Conservation (phyloP, 2,888 invertebrate genomes). For the Acronicta leporina region DNA sequence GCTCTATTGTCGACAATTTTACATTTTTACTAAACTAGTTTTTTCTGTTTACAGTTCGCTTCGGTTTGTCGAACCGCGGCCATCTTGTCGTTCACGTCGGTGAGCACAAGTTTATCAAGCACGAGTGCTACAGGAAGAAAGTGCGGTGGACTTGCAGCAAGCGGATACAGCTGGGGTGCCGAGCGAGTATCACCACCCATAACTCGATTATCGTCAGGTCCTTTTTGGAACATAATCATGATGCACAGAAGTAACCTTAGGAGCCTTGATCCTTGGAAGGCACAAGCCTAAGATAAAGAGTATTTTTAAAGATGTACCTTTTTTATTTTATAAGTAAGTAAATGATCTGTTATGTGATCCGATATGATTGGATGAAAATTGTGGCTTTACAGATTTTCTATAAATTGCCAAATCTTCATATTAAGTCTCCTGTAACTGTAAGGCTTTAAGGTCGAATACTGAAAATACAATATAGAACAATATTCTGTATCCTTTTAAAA, state of each 20-base stretch:
- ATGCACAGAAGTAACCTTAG: conserved; percentile 21
- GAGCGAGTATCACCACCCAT: conserved; percentile 76
- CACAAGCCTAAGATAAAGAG: neutral
- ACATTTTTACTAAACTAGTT: conserved; percentile 20
- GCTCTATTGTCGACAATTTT: no score
- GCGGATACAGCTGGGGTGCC: conserved; percentile 75
- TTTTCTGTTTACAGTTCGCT: conserved; percentile 70
- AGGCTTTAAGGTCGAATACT: no score
- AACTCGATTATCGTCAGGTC: conserved; percentile 73
- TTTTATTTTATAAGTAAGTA: neutral
- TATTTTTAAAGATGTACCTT: conserved; percentile 1
- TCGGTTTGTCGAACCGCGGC: conserved; percentile 79
- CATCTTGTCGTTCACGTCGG: conserved; percentile 76
- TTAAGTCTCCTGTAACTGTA: no score
- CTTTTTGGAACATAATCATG: conserved; percentile 76
- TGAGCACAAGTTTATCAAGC: conserved; percentile 80
- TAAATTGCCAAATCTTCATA: no score
- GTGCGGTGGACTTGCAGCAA: conserved; percentile 83
- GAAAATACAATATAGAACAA: no score
- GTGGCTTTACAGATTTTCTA: no score
- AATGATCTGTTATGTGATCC: neutral
- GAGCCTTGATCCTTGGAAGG: neutral
- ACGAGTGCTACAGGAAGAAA: conserved; percentile 79
- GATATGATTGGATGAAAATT: no score
- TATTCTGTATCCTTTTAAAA: no score